phyloP scores from a whole-genome alignment of 1,140 invertebrate species.

The Leucophenga varia region DNA sequence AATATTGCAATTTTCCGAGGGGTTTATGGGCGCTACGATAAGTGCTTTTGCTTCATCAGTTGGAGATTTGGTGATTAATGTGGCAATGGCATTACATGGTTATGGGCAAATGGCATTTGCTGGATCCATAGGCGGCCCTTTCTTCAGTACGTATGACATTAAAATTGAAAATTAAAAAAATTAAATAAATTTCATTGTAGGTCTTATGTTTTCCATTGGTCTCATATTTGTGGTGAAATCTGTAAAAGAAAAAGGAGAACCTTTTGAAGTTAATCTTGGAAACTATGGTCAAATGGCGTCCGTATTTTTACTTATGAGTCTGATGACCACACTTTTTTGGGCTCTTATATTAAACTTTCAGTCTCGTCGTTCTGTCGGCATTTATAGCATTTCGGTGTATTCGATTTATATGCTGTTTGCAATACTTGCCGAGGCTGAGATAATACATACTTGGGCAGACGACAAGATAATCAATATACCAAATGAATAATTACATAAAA shows the following conservation, averaged over 20 bases:
- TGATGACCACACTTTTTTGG: too few species aligned
- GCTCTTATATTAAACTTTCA: too few species aligned
- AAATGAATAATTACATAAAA: too few species aligned
- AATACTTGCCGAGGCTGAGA: too few species aligned
- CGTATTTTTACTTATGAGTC: not conserved
- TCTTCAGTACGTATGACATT: conserved; percentile 28
- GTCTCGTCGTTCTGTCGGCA: too few species aligned
- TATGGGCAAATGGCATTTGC: conserved; percentile 38
- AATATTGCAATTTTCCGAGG: conserved; percentile 7
- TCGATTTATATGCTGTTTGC: too few species aligned
- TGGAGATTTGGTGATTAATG: conserved; percentile 22
- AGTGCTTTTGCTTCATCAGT: conserved; percentile 15
- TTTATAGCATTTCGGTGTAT: too few species aligned
- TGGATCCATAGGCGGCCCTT: conserved; percentile 18
- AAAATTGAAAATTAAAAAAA: too few species aligned
- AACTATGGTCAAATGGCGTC: not conserved
- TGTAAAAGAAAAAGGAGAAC: too few species aligned
- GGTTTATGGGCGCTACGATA: conserved; percentile 18
- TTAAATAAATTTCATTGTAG: conserved; percentile 9
- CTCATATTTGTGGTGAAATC: not conserved
- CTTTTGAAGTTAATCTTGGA: not conserved
- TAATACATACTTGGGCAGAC: too few species aligned
- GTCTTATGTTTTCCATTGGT: conserved; percentile 13
- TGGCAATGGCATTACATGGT: conserved; percentile 23
- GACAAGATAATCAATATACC: too few species aligned